A percentile compares a stretch with the other conserved stretches of the same genome.
Conservation (phyloP, 23 tunicate genomes). For the Oikopleura albicans region DNA sequence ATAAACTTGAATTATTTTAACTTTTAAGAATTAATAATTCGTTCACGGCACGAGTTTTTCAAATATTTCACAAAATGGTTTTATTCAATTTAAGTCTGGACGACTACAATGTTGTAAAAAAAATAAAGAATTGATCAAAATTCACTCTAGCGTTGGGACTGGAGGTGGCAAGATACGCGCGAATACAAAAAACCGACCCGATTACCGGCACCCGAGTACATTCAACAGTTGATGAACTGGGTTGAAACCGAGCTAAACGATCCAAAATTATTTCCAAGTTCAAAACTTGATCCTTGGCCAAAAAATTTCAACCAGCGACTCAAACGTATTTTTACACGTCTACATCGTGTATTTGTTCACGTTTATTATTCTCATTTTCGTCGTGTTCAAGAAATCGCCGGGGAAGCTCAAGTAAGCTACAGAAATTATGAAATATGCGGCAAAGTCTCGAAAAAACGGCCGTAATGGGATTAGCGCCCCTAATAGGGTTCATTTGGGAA, state of each 20-base stretch:
- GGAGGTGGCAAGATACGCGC: not conserved
- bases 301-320: conserved; percentile 40
- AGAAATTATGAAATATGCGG: not conserved
- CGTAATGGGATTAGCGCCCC: no score
- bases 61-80: no score
- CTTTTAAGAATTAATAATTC: no score
- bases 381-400: conserved; percentile 51
- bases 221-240: conserved; percentile 70
- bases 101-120: no score
- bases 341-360: conserved; percentile 83
- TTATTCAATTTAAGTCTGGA: no score
- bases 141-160: not conserved
- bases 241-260: conserved; percentile 66
- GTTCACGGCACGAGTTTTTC: no score
- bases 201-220: conserved; percentile 51
- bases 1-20: no score
- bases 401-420: conserved; percentile 48
- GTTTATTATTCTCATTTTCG: conserved; percentile 90
- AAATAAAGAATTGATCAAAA: no score
- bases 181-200: conserved; percentile 68
- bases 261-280: conserved; percentile 45
- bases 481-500: no score
- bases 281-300: conserved; percentile 70
- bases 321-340: conserved; percentile 64
- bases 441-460: no score